phyloP scores from a whole-genome alignment of 2,113 vertebrate species.

The Poeciliopsis turrubarensis region DNA sequence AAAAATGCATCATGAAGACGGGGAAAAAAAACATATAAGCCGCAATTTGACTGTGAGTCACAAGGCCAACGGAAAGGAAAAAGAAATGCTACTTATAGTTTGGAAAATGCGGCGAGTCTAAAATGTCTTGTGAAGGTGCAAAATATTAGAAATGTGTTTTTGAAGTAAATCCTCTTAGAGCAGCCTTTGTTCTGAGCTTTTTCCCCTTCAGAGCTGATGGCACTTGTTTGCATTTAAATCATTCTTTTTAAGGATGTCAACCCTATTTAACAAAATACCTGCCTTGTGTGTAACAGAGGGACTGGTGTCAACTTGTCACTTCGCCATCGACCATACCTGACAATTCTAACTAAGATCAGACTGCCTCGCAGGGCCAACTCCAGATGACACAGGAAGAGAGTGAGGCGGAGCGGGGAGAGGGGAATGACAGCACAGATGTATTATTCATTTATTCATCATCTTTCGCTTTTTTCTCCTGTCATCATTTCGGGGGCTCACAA shows the following conservation, averaged over 20 bases:
- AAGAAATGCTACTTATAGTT: too few relatives aligned
- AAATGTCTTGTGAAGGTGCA: neutral
- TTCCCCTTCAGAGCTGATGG: neutral
- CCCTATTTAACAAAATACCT: slow-evolving; percentile 41
- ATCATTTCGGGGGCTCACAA: slow-evolving; percentile 43
- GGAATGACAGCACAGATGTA: slow-evolving; percentile 71
- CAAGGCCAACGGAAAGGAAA: too few relatives aligned
- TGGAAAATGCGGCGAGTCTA: too few relatives aligned
- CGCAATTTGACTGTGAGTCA: too few relatives aligned
- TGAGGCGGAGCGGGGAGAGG: slow-evolving; percentile 57
- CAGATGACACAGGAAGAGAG: slow-evolving; percentile 49
- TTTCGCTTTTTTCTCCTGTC: slow-evolving; percentile 49
- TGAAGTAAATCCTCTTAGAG: neutral
- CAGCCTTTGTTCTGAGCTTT: slow-evolving; percentile 7
- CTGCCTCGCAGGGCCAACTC: slow-evolving; percentile 48
- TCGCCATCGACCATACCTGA: slow-evolving; percentile 61
- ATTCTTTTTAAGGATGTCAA: slow-evolving; percentile 59
- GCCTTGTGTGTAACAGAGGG: slow-evolving; percentile 41
- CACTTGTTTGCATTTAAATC: slow-evolving; percentile 60
- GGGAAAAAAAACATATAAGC: too few relatives aligned
- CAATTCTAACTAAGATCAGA: slow-evolving; percentile 63
- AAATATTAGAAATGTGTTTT: neutral
- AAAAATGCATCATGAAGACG: too few relatives aligned
- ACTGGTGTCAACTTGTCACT: slow-evolving; percentile 49
- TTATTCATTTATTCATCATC: slow-evolving; percentile 77